Conservation (phyloP, 1,140 invertebrate genomes). For the Rhagoletis zephyria region DNA sequence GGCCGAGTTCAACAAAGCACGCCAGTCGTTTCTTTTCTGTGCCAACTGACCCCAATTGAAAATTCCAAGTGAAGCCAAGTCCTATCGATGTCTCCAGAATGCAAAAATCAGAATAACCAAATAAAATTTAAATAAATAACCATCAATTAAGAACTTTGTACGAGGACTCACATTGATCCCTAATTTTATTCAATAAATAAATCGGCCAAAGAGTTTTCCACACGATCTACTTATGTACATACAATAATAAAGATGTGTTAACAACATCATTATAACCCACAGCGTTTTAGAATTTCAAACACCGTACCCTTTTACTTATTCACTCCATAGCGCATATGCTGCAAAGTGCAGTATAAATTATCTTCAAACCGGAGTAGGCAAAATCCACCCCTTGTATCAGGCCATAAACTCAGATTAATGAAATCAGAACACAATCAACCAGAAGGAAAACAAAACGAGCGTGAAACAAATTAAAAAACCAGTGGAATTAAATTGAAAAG, state of each 20-base stretch:
- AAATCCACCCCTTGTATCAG: conserved; percentile 18
- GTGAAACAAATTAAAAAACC: conserved; percentile 40
- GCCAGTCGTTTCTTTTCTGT: too few species aligned
- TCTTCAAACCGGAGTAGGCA: conserved; percentile 6
- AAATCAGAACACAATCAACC: conserved; percentile 37
- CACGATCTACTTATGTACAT: conserved; percentile 22
- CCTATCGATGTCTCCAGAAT: too few species aligned
- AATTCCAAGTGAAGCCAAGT: too few species aligned
- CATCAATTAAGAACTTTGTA: background rate
- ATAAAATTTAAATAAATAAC: background rate
- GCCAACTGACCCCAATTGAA: too few species aligned
- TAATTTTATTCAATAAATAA: background rate
- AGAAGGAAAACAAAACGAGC: conserved; percentile 44
- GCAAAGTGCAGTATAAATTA: background rate
- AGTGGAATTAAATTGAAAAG: conserved; percentile 51
- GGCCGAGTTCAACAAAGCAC: too few species aligned
- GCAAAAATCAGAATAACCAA: too few species aligned
- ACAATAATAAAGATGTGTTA: conserved; percentile 70
- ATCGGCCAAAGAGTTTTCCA: conserved; percentile 15
- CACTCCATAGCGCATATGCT: background rate
- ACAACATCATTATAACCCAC: conserved; percentile 72
- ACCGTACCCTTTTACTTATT: background rate
- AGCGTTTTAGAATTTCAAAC: conserved; percentile 56
- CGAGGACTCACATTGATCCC: background rate
- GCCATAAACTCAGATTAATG: background rate